Conservation (phyloP, 2,113 vertebrate species). For the Cisticola juncidis region DNA sequence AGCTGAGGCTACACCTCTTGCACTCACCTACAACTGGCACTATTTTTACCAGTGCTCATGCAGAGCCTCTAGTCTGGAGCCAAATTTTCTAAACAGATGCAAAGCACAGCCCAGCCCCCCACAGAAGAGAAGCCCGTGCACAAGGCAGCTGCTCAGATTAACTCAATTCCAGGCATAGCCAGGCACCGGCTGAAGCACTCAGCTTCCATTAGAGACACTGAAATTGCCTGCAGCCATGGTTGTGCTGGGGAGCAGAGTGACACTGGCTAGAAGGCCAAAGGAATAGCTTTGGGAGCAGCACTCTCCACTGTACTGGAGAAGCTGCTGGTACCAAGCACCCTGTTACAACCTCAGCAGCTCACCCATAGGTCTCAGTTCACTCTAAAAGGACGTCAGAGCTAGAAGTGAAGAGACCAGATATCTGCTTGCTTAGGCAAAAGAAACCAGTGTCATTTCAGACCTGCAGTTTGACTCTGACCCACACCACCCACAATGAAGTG, state of each 20-base stretch:
- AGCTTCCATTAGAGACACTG: not conserved
- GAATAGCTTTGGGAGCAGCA: not conserved
- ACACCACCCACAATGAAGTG: fast-evolving
- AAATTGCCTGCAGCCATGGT: not conserved
- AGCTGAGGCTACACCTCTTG: not conserved
- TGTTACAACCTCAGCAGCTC: not conserved
- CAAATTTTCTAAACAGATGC: not conserved
- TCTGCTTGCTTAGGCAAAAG: not conserved
- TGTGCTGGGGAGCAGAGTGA: not conserved
- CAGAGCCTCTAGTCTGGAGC: not conserved
- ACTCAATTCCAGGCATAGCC: not conserved
- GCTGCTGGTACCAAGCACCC: not conserved
- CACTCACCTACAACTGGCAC: not conserved
- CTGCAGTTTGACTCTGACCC: not conserved
- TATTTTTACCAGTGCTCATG: not conserved
- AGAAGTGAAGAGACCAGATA: not conserved
- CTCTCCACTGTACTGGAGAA: not conserved
- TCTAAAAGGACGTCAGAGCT: not conserved
- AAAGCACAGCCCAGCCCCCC: not conserved
- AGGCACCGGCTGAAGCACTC: not conserved
- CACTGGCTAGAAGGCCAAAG: not conserved
- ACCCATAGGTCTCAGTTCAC: not conserved
- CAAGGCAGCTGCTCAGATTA: not conserved
- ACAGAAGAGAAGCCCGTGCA: fast-evolving
- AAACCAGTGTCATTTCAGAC: not conserved